phyloP scores from a whole-genome alignment of 2,888 invertebrate genomes.

The Anagyrus pseudococci region DNA sequence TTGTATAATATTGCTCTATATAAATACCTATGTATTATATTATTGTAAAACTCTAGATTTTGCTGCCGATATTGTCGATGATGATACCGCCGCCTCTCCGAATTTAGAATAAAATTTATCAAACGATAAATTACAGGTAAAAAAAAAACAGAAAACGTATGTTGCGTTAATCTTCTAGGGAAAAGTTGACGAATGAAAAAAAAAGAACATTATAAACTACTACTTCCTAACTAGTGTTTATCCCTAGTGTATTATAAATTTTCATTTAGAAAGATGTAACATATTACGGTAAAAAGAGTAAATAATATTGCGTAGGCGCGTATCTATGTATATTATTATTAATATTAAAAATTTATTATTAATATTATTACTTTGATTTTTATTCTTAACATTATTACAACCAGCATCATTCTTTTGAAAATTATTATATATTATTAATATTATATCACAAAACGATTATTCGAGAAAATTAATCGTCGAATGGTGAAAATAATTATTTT shows the following conservation, averaged over 20 bases:
- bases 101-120: constrained; percentile 39
- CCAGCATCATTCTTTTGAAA: constrained; percentile 43
- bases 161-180: constrained; percentile 37
- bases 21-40: constrained; percentile 62
- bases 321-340: constrained; percentile 47
- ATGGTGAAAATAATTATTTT: constrained; percentile 22
- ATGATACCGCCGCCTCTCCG: constrained; percentile 43
- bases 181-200: constrained; percentile 33
- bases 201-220: constrained; percentile 47
- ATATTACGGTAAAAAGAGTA: constrained; percentile 47
- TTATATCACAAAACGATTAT: constrained; percentile 14
- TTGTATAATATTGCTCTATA: constrained; percentile 62
- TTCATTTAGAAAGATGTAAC: constrained; percentile 57
- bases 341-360: constrained; percentile 42
- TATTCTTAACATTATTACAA: constrained; percentile 51
- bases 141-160: constrained; percentile 22
- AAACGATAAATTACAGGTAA: constrained; percentile 34
- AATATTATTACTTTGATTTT: too few relatives aligned
- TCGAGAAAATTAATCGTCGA: too few relatives aligned
- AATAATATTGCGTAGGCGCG: constrained; percentile 42
- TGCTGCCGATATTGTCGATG: constrained; percentile 51
- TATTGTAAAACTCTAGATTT: constrained; percentile 57
- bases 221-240: constrained; percentile 49
- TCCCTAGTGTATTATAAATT: constrained; percentile 59
- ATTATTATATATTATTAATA: constrained; percentile 34